A percentile compares a stretch with the other conserved stretches of the same genome.
Conservation (phyloP, 2,797 vertebrate genomes). For the Pipistrellus pipistrellus region DNA sequence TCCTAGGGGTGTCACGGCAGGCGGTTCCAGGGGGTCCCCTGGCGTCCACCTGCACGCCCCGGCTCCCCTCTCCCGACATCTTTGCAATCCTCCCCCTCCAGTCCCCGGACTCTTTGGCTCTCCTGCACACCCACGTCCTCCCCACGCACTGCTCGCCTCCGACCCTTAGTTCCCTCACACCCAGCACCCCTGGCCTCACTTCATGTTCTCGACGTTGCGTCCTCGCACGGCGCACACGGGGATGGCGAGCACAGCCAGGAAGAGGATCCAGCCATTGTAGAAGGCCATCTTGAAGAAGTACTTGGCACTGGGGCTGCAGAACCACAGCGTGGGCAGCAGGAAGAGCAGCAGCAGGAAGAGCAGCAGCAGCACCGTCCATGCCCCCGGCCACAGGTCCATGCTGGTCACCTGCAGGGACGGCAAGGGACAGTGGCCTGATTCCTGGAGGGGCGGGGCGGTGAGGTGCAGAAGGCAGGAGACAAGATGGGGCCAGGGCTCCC, state of each 20-base stretch:
- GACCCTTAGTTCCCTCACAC: background rate
- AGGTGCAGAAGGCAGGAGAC: background rate
- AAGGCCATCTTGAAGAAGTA: conserved; percentile 89
- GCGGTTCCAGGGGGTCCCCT: background rate
- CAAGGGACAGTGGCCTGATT: background rate
- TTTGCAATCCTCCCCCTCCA: background rate
- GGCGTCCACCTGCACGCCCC: background rate
- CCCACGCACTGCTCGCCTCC: background rate
- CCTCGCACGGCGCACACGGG: conserved; percentile 88
- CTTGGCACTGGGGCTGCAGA: conserved; percentile 87
- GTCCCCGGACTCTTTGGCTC: background rate
- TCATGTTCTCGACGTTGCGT: conserved; percentile 89
- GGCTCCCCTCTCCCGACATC: background rate
- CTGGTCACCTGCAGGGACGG: conserved; percentile 75
- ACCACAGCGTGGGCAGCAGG: conserved; percentile 84
- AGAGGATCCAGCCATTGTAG: conserved; percentile 89
- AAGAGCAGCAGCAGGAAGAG: conserved; percentile 84
- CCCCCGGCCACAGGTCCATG: conserved; percentile 83
- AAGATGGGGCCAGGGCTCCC: background rate
- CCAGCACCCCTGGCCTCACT: conserved; percentile 78
- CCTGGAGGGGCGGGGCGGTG: background rate
- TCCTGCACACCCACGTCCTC: no score
- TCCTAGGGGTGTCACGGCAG: conserved; percentile 76
- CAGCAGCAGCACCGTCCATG: conserved; percentile 83
- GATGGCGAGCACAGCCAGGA: conserved; percentile 88